Conservation (phyloP, 2,888 invertebrate genomes). For the Gerris lacustris region DNA sequence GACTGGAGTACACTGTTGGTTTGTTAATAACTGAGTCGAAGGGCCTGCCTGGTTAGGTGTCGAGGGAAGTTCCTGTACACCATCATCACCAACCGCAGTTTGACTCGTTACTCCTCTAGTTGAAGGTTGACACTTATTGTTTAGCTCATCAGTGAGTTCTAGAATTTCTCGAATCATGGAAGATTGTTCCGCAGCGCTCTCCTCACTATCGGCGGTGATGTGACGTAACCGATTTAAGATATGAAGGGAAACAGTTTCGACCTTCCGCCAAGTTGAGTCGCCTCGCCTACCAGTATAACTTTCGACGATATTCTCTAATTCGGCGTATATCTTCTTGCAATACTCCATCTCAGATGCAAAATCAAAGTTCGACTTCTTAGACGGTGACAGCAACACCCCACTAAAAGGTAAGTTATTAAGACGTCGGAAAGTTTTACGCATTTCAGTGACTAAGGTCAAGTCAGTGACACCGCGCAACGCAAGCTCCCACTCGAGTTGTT, state of each 20-base stretch:
- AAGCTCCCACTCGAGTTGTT: conserved; percentile 6
- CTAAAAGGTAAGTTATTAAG: not conserved
- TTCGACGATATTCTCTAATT: not conserved
- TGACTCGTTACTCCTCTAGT: too few species aligned
- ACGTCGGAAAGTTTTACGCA: not conserved
- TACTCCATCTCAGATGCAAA: not conserved
- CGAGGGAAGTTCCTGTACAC: not conserved
- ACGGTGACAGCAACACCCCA: not conserved
- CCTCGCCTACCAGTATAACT: not conserved
- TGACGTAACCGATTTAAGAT: not conserved
- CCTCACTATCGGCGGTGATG: not conserved
- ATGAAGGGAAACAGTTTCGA: not conserved
- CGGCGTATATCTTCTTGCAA: not conserved
- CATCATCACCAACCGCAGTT: not conserved
- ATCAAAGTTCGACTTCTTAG: not conserved
- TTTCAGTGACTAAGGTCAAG: not conserved
- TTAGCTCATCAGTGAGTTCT: not conserved
- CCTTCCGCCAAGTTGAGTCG: not conserved
- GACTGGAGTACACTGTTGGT: too few species aligned
- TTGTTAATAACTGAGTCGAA: not conserved
- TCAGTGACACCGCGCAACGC: not conserved
- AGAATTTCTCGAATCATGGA: not conserved
- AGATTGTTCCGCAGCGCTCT: not conserved
- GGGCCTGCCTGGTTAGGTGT: not conserved
- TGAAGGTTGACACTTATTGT: not conserved